Evolutionary conservation across 2,113 vertebrate species (phyloP).

Genomic region (Gopherus evgoodei): DNA sequence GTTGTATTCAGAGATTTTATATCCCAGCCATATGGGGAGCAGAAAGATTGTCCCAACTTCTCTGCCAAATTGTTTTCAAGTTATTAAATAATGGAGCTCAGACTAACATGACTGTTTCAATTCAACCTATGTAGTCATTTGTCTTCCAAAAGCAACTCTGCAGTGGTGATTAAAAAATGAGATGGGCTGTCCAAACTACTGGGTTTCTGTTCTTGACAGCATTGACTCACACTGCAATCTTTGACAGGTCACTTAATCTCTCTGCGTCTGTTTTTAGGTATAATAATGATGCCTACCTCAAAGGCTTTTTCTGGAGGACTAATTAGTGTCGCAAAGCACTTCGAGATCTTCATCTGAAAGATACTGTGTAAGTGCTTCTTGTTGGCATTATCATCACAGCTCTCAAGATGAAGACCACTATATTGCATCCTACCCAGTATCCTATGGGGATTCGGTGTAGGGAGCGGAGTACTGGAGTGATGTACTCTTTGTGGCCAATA

Average conservation of each 20-base stretch:
- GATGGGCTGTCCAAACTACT: not conserved
- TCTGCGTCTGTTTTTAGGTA: not conserved
- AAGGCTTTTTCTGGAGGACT: not conserved
- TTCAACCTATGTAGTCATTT: not conserved
- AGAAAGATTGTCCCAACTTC: not conserved
- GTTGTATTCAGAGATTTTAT: slow-evolving; percentile 13
- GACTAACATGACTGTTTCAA: not conserved
- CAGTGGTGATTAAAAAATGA: not conserved
- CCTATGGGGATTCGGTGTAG: not conserved
- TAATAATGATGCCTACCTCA: not conserved
- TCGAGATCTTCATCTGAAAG: not conserved
- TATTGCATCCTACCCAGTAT: not conserved
- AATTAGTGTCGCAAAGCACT: not conserved
- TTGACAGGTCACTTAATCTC: not conserved
- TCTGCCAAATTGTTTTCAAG: not conserved
- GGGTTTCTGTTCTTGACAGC: not conserved
- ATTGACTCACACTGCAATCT: not conserved
- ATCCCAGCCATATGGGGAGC: not conserved
- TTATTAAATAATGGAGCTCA: not conserved
- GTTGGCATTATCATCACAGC: rapidly evolving
- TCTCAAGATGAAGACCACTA: not conserved
- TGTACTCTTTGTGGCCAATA: not conserved
- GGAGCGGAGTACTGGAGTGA: not conserved
- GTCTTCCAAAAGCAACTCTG: not conserved
- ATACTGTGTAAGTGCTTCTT: not conserved